phyloP scores from a whole-genome alignment of 2,113 vertebrate species.

The Girardinichthys multiradiatus region DNA sequence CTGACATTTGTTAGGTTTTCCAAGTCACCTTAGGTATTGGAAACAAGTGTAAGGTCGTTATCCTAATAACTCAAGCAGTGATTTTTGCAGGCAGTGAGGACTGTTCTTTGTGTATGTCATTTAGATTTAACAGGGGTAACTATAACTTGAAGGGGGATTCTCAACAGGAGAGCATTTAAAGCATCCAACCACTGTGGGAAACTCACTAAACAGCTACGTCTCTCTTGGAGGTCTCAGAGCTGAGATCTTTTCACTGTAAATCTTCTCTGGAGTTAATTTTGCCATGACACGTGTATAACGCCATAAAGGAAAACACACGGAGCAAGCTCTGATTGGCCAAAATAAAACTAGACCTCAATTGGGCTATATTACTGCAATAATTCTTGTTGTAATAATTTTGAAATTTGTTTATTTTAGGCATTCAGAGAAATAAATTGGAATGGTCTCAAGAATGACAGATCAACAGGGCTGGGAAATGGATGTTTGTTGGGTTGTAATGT shows the following conservation, averaged over 20 bases:
- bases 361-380: constrained; percentile 74
- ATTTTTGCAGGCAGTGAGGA: constrained; percentile 39
- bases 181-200: constrained; percentile 56
- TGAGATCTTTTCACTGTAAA: constrained; percentile 55
- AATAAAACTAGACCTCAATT: constrained; percentile 55
- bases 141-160: constrained; percentile 52
- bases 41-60: constrained; percentile 68
- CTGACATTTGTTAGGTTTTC: constrained; percentile 60
- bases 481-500: constrained; percentile 50
- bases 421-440: constrained; percentile 80
- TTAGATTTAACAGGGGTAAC: constrained; percentile 59
- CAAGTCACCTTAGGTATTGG: constrained; percentile 58
- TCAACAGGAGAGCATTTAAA: constrained; percentile 31
- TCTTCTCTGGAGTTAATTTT: constrained; percentile 51
- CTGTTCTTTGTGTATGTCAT: constrained; percentile 71
- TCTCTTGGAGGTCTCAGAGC: constrained; percentile 7
- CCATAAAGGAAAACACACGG: constrained; percentile 23
- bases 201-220: constrained; percentile 40
- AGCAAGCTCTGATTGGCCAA: constrained; percentile 62
- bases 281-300: constrained; percentile 40
- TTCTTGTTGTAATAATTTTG: constrained; percentile 78
- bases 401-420: constrained; percentile 83
- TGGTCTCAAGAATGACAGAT: constrained; percentile 71
- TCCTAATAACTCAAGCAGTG: constrained; percentile 55
- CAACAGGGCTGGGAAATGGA: constrained; percentile 48